phyloP scores from a whole-genome alignment of 2,113 vertebrate species.

The Trinectes maculatus region DNA sequence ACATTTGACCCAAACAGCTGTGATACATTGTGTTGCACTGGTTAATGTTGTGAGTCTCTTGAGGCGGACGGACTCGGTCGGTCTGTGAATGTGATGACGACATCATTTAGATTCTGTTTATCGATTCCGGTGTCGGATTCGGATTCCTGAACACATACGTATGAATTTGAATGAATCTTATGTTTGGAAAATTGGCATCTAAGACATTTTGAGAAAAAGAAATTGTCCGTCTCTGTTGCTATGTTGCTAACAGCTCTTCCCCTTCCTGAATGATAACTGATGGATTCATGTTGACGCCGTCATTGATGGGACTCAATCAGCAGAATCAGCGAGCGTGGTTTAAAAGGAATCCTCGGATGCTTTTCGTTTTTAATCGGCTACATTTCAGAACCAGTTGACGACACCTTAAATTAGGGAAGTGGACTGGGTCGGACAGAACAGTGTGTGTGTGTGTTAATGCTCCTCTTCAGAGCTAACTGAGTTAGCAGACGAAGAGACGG shows the following conservation, averaged over 20 bases:
- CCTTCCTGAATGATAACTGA: not conserved
- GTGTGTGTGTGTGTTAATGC: conserved; percentile 17
- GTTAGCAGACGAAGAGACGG: conserved; percentile 1
- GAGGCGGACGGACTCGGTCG: not conserved
- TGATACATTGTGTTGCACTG: not conserved
- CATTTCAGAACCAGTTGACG: too few species aligned
- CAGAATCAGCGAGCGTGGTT: not conserved
- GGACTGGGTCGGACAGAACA: too few species aligned
- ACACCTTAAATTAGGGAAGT: too few species aligned
- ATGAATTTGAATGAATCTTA: too few species aligned
- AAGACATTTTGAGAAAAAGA: too few species aligned
- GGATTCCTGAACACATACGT: too few species aligned
- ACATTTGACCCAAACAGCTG: conserved; percentile 80
- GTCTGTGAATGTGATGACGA: not conserved
- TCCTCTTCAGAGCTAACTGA: conserved; percentile 15
- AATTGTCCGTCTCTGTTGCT: not conserved
- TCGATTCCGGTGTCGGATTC: not conserved
- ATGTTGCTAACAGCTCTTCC: not conserved
- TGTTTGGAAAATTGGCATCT: too few species aligned
- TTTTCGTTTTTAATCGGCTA: not conserved
- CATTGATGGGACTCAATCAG: not conserved
- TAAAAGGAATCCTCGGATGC: not conserved
- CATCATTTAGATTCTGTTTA: not conserved
- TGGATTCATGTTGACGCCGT: not conserved
- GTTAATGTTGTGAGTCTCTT: not conserved